A percentile compares a stretch with the other conserved stretches of the same genome.
Evolutionary conservation across 1,140 invertebrate genomes (phyloP).

Genomic region (Drosophila eugracilis): DNA sequence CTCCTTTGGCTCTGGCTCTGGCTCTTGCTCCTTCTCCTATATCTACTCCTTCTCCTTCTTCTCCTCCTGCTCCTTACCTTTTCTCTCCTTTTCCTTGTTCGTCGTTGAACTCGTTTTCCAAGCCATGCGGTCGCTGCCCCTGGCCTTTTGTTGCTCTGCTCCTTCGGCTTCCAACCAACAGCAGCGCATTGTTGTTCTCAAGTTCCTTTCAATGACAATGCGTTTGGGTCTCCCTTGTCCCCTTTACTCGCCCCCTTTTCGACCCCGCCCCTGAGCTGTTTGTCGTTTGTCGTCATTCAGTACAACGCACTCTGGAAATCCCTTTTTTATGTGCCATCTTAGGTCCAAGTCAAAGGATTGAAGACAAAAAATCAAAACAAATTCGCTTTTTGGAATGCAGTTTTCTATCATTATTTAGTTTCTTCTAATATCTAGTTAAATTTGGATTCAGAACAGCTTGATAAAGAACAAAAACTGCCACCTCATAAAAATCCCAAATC

Average conservation of each 20-base stretch:
- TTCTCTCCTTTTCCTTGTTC: slow-evolving; percentile 11
- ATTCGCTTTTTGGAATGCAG: background rate
- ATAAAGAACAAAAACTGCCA: slow-evolving; percentile 1
- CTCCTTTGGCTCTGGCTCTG: too few species aligned
- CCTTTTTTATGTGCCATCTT: slow-evolving; percentile 14
- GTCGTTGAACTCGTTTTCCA: slow-evolving; percentile 70
- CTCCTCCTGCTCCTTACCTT: slow-evolving; percentile 11
- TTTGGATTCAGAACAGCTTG: too few species aligned
- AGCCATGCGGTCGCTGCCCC: slow-evolving; percentile 79
- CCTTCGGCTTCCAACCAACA: slow-evolving; percentile 32
- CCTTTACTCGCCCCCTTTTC: background rate
- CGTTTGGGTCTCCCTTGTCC: slow-evolving; percentile 41
- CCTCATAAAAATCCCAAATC: slow-evolving; percentile 20
- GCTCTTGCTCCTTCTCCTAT: too few species aligned
- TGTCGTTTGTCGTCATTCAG: slow-evolving; percentile 41
- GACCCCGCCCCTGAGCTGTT: slow-evolving; percentile 10
- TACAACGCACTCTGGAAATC: slow-evolving; percentile 44
- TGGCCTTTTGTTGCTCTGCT: slow-evolving; percentile 55
- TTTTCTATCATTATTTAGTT: background rate
- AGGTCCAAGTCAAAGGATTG: slow-evolving; percentile 8
- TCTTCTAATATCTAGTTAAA: background rate
- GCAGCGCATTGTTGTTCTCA: slow-evolving; percentile 54
- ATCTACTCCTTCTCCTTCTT: background rate
- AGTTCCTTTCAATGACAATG: slow-evolving; percentile 82
- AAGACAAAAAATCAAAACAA: slow-evolving; percentile 1